A percentile compares a stretch with the other conserved stretches of the same genome.
Evolutionary conservation across 2,888 invertebrate genomes (phyloP).

Genomic region (Phengaris alcon): DNA sequence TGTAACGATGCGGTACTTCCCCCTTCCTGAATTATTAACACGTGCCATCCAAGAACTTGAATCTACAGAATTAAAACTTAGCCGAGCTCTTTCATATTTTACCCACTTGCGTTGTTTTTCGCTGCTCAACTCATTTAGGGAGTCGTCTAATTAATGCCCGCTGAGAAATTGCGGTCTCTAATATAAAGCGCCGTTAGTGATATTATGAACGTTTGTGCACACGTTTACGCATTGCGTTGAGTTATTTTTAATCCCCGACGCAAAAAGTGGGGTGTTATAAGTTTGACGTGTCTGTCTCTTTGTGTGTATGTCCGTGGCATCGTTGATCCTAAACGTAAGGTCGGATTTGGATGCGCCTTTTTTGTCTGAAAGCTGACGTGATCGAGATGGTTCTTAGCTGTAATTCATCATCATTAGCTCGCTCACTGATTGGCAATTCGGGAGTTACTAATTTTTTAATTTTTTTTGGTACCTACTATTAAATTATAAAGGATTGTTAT

Average conservation of each 20-base stretch:
- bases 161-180: conserved; percentile 33
- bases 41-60: conserved; percentile 69
- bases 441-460: too few species aligned
- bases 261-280: too few species aligned
- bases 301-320: too few species aligned
- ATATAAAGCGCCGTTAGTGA: conserved; percentile 22
- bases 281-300: too few species aligned
- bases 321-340: too few species aligned
- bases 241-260: not conserved
- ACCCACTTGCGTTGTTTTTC: conserved; percentile 51
- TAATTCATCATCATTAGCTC: too few species aligned
- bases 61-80: conserved; percentile 74
- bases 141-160: conserved; percentile 43
- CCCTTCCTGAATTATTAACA: conserved; percentile 67
- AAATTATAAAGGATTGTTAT: too few species aligned
- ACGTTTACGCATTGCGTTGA: not conserved
- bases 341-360: too few species aligned
- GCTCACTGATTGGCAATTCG: too few species aligned
- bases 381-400: too few species aligned
- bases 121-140: conserved; percentile 42
- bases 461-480: too few species aligned
- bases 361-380: too few species aligned
- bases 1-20: conserved; percentile 62
- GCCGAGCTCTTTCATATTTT: conserved; percentile 66
- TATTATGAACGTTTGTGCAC: conserved; percentile 24